Percentiles rank a stretch among this genome's conserved stretches.
Evolutionary conservation across 2,888 invertebrate genomes (phyloP).

Genomic region (Dolomedes plantarius): DNA sequence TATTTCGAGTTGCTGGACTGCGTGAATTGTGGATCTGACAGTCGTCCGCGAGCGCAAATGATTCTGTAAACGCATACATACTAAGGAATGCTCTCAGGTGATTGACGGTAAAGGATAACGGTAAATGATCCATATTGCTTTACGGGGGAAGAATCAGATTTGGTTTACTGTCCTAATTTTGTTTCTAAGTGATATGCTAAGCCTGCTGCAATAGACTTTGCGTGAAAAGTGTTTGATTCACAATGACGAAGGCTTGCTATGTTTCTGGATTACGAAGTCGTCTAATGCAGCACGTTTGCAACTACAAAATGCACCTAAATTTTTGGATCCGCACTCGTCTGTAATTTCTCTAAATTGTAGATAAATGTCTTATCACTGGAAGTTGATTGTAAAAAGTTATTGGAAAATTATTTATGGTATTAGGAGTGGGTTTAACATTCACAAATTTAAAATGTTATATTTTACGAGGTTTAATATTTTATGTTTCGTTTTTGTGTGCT

Average conservation of each 20-base stretch:
- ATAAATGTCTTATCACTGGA: background rate
- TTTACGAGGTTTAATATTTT: background rate
- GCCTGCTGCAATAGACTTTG: slow-evolving; percentile 25
- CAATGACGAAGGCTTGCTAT: too few species aligned
- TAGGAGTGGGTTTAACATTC: background rate
- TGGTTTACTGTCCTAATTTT: background rate
- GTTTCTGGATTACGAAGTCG: too few species aligned
- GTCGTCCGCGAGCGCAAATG: background rate
- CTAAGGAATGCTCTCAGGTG: slow-evolving; percentile 59
- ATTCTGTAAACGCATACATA: background rate
- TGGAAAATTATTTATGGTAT: background rate
- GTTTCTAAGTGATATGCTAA: background rate
- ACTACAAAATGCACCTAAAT: slow-evolving; percentile 12
- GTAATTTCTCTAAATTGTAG: background rate
- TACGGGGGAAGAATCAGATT: background rate
- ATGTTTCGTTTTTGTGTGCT: background rate
- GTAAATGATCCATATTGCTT: background rate
- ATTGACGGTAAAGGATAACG: slow-evolving; percentile 36
- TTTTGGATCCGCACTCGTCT: slow-evolving; percentile 14
- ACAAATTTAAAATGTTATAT: background rate
- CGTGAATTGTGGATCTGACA: too few species aligned
- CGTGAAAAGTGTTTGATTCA: background rate
- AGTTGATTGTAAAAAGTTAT: background rate
- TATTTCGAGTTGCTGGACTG: too few species aligned
- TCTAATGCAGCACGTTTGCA: slow-evolving; percentile 13